A percentile compares a stretch with the other conserved stretches of the same genome.
These are phyloP conservation scores for Psilopsiagon aurifrons DNA, from an alignment of 2,113 vertebrate genomes.

Conservation along the genomic window DNA sequence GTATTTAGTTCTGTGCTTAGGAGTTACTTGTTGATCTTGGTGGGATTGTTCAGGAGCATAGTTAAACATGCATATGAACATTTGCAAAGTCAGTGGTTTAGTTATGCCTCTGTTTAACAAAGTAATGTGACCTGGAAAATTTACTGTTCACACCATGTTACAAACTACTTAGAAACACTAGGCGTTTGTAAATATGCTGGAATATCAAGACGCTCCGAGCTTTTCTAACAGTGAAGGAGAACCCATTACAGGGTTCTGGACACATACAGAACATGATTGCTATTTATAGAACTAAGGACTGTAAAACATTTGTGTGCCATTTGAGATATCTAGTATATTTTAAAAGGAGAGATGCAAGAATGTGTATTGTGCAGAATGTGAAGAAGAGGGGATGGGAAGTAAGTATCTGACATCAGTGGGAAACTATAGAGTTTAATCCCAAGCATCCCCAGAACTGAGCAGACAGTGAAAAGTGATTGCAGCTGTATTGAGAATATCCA, in stretches of 20 bases:
- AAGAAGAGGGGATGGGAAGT: background rate
- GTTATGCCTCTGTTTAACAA: background rate
- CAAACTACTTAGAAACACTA: background rate
- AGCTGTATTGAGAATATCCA: background rate
- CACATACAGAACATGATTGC: background rate
- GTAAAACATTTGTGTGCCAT: background rate
- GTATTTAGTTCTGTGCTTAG: background rate
- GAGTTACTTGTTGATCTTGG: background rate
- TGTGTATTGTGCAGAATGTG: background rate
- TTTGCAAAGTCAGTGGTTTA: background rate
- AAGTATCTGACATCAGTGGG: background rate
- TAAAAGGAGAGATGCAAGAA: background rate
- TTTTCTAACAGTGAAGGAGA: background rate
- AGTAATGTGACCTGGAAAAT: background rate
- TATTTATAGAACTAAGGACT: background rate
- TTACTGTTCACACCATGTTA: background rate
- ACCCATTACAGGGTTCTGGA: background rate
- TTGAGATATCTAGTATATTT: background rate
- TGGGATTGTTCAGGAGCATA: background rate
- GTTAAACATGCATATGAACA: background rate
- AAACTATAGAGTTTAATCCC: background rate
- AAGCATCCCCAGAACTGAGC: background rate
- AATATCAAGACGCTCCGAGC: background rate
- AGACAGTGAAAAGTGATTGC: background rate
- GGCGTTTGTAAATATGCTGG: background rate